A percentile compares a stretch with the other conserved stretches of the same genome.
Evolutionary conservation across 2,797 vertebrate species (phyloP).

Genomic region (Fistularia tabacaria): DNA sequence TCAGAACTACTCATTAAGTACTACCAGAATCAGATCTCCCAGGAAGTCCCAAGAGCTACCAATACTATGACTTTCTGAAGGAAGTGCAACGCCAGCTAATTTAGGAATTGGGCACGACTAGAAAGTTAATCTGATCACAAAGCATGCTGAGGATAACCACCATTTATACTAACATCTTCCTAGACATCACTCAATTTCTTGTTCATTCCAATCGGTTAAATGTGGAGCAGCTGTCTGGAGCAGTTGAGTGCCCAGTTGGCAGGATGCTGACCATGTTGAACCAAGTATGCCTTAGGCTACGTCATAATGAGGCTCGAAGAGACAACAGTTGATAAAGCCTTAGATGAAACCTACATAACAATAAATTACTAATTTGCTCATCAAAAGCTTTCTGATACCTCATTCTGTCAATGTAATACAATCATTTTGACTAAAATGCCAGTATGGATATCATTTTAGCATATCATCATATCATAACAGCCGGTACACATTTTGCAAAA

Average conservation of each 20-base stretch:
- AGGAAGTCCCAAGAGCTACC: slow-evolving; percentile 6
- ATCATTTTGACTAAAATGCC: background rate
- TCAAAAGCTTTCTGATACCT: slow-evolving; percentile 5
- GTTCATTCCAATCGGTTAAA: slow-evolving; percentile 45
- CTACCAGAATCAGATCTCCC: slow-evolving; percentile 36
- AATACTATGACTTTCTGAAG: slow-evolving; percentile 19
- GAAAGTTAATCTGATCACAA: slow-evolving; percentile 43
- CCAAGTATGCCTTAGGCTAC: slow-evolving; percentile 56
- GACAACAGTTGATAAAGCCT: slow-evolving; percentile 33
- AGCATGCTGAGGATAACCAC: slow-evolving; percentile 16
- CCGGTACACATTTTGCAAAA: background rate
- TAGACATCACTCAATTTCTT: slow-evolving; percentile 25
- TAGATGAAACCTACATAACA: slow-evolving; percentile 30
- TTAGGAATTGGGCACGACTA: slow-evolving; percentile 2
- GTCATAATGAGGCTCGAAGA: slow-evolving; percentile 61
- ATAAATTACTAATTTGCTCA: slow-evolving; percentile 36
- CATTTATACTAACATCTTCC: slow-evolving; percentile 30
- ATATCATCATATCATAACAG: too few relatives aligned
- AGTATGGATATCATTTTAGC: too few relatives aligned
- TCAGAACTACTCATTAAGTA: slow-evolving; percentile 50
- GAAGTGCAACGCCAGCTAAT: slow-evolving; percentile 30
- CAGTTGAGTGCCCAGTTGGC: slow-evolving; percentile 54
- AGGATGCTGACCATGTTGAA: slow-evolving; percentile 44
- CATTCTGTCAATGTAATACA: background rate
- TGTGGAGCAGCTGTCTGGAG: slow-evolving; percentile 59